phyloP scores from a whole-genome alignment of 2,888 invertebrate genomes.

The Habroteleia sp. region DNA sequence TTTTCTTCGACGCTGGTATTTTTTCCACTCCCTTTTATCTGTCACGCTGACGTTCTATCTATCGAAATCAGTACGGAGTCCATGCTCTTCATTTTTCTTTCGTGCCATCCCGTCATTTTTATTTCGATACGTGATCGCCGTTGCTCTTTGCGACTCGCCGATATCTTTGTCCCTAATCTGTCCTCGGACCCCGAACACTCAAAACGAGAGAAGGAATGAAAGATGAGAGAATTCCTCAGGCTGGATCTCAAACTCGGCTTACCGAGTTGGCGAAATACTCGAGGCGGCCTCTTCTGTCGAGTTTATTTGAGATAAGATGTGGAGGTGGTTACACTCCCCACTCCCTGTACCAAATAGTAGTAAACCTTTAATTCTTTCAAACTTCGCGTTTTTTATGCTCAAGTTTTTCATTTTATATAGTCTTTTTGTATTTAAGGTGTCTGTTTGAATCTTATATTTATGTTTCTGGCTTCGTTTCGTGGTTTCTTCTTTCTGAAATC shows the following conservation, averaged over 20 bases:
- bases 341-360: not conserved
- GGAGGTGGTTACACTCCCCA: no score
- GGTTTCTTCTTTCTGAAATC: not conserved
- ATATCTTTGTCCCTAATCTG: conserved; percentile 65
- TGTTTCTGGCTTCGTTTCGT: not conserved
- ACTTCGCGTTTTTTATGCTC: conserved; percentile 4
- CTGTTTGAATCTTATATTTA: conserved; percentile 28
- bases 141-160: conserved; percentile 50
- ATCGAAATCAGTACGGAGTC: conserved; percentile 35
- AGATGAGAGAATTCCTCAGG: conserved; percentile 72
- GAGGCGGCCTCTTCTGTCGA: conserved; percentile 64
- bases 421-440: conserved; percentile 18
- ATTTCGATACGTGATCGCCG: conserved; percentile 59
- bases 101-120: conserved; percentile 43
- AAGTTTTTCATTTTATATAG: conserved; percentile 2
- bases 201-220: conserved; percentile 35
- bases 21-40: conserved; percentile 22
- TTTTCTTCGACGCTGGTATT: conserved; percentile 20
- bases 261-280: conserved; percentile 78
- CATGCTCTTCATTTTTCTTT: conserved; percentile 58
- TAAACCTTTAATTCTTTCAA: not conserved
- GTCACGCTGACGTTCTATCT: conserved; percentile 40
- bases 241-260: conserved; percentile 75
- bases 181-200: conserved; percentile 44
- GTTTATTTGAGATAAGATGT: no score